Conservation (phyloP, 1,140 invertebrate species). For the Lepeophtheirus salmonis region DNA sequence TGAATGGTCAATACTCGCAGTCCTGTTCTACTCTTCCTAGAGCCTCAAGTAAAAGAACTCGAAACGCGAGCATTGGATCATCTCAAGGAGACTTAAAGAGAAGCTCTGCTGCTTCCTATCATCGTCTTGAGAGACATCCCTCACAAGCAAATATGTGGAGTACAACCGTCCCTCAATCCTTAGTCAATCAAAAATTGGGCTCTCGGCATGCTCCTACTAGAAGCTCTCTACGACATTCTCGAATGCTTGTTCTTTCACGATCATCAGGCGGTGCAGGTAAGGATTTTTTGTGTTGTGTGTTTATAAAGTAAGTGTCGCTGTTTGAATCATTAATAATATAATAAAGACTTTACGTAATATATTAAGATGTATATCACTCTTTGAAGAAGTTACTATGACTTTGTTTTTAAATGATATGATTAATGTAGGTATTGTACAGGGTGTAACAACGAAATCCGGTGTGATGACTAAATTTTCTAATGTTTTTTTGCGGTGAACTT, state of each 20-base stretch:
- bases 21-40: neutral
- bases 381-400: no score
- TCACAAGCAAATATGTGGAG: slow-evolving; percentile 36
- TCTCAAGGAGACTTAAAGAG: neutral
- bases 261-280: neutral
- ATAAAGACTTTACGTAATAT: no score
- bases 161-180: slow-evolving; percentile 47
- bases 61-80: no score
- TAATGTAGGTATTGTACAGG: no score
- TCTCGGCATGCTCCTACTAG: slow-evolving; percentile 41
- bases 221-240: slow-evolving; percentile 44
- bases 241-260: slow-evolving; percentile 43
- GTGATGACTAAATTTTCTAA: no score
- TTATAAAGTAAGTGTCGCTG: no score
- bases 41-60: neutral
- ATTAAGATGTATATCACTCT: no score
- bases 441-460: no score
- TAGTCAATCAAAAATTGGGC: slow-evolving; percentile 30
- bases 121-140: slow-evolving; percentile 46
- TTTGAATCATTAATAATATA: no score
- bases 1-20: neutral
- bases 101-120: slow-evolving; percentile 23
- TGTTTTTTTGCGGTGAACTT: no score
- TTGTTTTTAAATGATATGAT: no score
- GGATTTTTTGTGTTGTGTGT: neutral